Evolutionary conservation across 1,140 invertebrate genomes (phyloP).

Genomic region (Lepidostoma basale): DNA sequence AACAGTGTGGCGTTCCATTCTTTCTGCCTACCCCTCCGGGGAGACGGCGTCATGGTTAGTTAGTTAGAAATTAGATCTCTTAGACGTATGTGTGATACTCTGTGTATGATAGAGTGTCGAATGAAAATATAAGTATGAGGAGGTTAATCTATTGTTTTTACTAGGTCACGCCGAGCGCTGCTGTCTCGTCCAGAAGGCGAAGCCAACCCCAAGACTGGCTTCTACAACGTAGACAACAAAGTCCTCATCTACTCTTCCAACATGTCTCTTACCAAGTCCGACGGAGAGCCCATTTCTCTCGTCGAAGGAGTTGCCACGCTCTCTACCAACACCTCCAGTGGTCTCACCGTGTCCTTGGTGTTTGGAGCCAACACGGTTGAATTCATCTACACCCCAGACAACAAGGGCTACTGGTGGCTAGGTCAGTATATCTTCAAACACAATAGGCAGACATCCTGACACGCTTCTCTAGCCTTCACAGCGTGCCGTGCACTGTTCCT

Average conservation of each 20-base stretch:
- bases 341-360: neutral
- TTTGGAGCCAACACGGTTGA: neutral
- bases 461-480: neutral
- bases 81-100: too few species aligned
- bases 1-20: too few species aligned
- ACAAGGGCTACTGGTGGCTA: constrained; percentile 9
- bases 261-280: neutral
- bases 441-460: neutral
- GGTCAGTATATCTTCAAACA: constrained; percentile 4
- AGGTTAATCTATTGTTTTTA: too few species aligned
- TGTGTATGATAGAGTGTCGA: too few species aligned
- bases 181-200: constrained; percentile 4
- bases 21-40: too few species aligned
- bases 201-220: constrained; percentile 1
- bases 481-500: too few species aligned
- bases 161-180: neutral
- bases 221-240: constrained; percentile 30
- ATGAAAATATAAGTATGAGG: too few species aligned
- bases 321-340: neutral
- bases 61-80: too few species aligned
- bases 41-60: too few species aligned
- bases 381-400: neutral
- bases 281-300: neutral
- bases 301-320: neutral
- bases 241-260: constrained; percentile 28